A percentile compares a stretch with the other conserved stretches of the same genome.
These are phyloP conservation scores for Rhinella marina DNA, from an alignment of 2,797 vertebrate genomes.

Conservation along the genomic window DNA sequence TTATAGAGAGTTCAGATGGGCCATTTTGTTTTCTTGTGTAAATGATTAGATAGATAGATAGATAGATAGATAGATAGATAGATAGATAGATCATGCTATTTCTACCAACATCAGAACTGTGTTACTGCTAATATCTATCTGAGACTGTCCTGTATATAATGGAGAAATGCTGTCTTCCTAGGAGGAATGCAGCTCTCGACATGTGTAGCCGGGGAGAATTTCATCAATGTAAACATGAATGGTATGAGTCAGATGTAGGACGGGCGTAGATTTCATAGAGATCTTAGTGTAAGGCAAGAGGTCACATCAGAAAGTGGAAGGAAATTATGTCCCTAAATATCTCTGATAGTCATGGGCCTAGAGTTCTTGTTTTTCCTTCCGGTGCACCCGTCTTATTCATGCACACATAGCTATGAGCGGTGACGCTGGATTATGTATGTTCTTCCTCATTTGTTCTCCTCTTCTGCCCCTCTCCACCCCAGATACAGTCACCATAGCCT, in stretches of 20 bases:
- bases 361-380: not conserved
- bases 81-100: not conserved
- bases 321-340: not conserved
- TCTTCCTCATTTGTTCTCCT: not conserved
- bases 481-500: not conserved
- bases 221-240: slow-evolving; percentile 10
- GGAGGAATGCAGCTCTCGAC: slow-evolving; percentile 7
- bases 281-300: slow-evolving; percentile 1
- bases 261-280: not conserved
- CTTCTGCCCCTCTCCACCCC: not conserved
- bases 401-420: not conserved
- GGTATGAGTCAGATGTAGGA: not conserved
- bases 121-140: not conserved
- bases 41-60: not conserved
- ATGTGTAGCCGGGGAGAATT: slow-evolving; percentile 6
- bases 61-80: slow-evolving; percentile 3
- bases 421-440: not conserved
- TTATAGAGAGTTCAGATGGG: no score
- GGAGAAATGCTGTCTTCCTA: not conserved
- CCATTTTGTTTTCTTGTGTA: no score
- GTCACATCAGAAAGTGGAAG: slow-evolving; percentile 34
- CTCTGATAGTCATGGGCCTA: not conserved
- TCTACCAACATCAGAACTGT: not conserved
- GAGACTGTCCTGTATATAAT: not conserved
- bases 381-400: not conserved